Evolutionary conservation across 2,797 vertebrate species (phyloP).

Genomic region (Malurus splendens): DNA sequence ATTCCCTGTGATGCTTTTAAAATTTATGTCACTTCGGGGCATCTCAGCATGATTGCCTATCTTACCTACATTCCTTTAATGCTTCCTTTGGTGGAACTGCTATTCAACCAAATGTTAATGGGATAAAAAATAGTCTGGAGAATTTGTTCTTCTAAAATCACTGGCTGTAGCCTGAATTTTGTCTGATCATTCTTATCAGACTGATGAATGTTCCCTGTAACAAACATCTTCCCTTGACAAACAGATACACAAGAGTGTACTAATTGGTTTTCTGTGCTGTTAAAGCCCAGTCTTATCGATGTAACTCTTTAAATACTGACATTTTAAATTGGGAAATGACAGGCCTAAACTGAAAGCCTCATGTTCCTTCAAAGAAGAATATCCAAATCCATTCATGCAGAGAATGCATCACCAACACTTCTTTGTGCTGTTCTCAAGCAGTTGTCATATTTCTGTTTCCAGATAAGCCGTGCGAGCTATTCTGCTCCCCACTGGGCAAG

Average conservation of each 20-base stretch:
- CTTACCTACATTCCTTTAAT: background rate
- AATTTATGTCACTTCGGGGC: background rate
- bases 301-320: background rate
- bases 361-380: background rate
- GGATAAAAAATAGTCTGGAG: background rate
- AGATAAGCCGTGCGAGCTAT: slow-evolving; percentile 92
- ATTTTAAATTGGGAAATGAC: background rate
- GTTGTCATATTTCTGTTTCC: background rate
- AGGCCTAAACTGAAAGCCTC: background rate
- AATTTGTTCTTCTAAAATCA: background rate
- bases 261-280: background rate
- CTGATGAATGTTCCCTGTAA: background rate
- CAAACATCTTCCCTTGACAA: background rate
- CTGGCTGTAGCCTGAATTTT: background rate
- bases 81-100: background rate
- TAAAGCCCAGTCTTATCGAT: background rate
- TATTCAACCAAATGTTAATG: background rate
- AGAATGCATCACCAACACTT: background rate
- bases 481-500: slow-evolving; percentile 85
- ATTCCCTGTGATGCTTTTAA: background rate
- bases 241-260: background rate
- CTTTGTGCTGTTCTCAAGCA: background rate
- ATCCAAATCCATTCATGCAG: background rate
- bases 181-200: background rate
- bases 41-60: background rate